Evolutionary conservation across 2,888 invertebrate species (phyloP), one percentile per base, ranked within the genome.

Genomic region (Euphydryas editha): DNA sequence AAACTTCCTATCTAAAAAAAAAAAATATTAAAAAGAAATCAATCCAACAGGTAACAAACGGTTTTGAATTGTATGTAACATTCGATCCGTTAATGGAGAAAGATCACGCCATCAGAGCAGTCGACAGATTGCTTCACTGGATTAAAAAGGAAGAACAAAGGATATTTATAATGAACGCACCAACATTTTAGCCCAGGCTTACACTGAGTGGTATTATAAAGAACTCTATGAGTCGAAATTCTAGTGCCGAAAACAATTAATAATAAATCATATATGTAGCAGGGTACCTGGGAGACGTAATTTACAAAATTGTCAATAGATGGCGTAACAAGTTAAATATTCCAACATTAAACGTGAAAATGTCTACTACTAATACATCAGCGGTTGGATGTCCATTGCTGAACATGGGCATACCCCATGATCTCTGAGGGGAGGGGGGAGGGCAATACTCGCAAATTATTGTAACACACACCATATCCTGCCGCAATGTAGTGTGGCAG

Each of bases 31-130:
- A 46, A 13, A 30, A 36, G 46, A 51, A 51, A 2, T 1, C 15
- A 20, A 11, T 21, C 4, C 56, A 59, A 59, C 88, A 97, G 97
- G 94, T 96, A 55, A 98, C 98, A 15, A 95, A 96, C 66, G 97
- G 96, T 20, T 99, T 99, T 84, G 99, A 99, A 86, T 88, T 99
- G 47, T 99, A 98, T 85, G 97, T 97, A 6, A 96, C 97, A 1
- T 97, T 99, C 80, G 98, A 98, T 78, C 97, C 99, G 0, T 88
- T 98, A 30, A 95, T 98, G 73, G 97, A 97, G 65, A 98, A 98
- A 82, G 95, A 95, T 30, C 94, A 95, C 73, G 97, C 98, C 0
- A 98, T 98, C 65, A 95, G 95, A 78, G 95, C 97, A 57, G 96
- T 99, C 13, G 97, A 97, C 81, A 97, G 97, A 83, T 93, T 99